Base-by-base conservation (phyloP, 2,888 invertebrate genomes). In the Penaeus monodon region DNA sequence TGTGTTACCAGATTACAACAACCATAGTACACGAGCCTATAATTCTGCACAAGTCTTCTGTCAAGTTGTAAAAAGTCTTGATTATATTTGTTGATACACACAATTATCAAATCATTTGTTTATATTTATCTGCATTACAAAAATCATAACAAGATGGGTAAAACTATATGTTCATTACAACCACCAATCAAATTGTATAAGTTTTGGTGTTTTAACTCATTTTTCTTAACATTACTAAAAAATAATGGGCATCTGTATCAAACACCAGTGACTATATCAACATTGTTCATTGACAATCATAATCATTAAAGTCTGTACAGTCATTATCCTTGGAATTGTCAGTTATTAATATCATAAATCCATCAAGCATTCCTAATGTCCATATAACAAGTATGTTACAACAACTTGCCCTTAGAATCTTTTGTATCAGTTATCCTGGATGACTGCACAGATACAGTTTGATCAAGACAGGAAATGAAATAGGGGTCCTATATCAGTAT, bases 1-100 rank as follows among this genome's bases (percentile, higher is more conserved):
- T 70, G 57, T 82, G 57, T 57, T 57, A 70, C 77, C 86, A 78
- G 86, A 76, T 82, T 86, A 73, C 63, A 49, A 27, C 49, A 82
- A 78, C 70, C 82, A 70, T 57, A 76, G 78, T 77, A 86, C 27
- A 74, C 27, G 29, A 74, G 29, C 73, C 74, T 74, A 82, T 82
- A 74, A 82, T 64, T 74, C 74, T 44, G 80, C 80, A 85, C 80
- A 27, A 27, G 70, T 70, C 80, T 65, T 29, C 79, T 63, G 57
- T 79, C 73, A 63, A n/a, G 82, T 74, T 74, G 73, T 64, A 64
- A 38, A 33, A 57, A 57, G 57, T 57, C 57, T 57, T 77, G 49
- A 14, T 57, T 77, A 14, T 73, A 29, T 77, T n/a, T 77, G 57
- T 12, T 57, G 77, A 57, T 77, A 57, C 29, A 73, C 63, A 73